Evolutionary conservation across 2,797 vertebrate genomes (phyloP).

Genomic region (Trachurus trachurus): DNA sequence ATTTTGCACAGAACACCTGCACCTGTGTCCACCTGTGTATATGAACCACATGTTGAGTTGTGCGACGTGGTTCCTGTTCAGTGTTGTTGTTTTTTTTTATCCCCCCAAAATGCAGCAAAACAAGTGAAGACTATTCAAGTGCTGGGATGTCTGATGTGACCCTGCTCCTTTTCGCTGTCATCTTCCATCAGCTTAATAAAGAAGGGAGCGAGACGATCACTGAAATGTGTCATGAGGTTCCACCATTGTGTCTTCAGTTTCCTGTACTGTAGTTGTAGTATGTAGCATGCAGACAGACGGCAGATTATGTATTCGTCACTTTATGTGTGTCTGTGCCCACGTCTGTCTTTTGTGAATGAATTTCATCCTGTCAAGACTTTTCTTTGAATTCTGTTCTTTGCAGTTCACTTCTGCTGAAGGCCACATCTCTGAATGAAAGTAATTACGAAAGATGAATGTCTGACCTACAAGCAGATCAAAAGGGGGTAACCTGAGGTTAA

Average conservation of each 20-base stretch:
- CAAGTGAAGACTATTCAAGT: not conserved
- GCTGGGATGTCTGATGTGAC: not conserved
- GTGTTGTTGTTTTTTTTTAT: slow-evolving; percentile 2
- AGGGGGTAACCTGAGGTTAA: not conserved
- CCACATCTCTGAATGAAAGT: not conserved
- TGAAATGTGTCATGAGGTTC: slow-evolving; percentile 20
- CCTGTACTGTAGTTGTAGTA: not conserved
- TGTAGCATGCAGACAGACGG: not conserved
- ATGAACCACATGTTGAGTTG: not conserved
- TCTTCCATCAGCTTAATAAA: slow-evolving; percentile 37
- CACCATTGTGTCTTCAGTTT: not conserved
- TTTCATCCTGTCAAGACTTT: not conserved
- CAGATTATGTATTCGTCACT: not conserved
- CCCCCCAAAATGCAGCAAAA: slow-evolving; percentile 12
- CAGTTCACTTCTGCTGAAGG: not conserved
- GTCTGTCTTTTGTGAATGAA: not conserved
- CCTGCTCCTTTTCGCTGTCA: slow-evolving; percentile 26
- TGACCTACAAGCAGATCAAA: not conserved
- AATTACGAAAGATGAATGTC: not conserved
- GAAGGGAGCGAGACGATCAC: slow-evolving; percentile 20
- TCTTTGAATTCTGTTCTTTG: not conserved
- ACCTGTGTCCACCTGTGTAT: not conserved
- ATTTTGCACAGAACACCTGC: slow-evolving; percentile 43
- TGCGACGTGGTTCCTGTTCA: not conserved
- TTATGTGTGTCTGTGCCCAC: not conserved